Evolutionary conservation across 2,113 vertebrate species (phyloP), one percentile per base, ranked within the genome.

Genomic region (Nannospalax galili): DNA sequence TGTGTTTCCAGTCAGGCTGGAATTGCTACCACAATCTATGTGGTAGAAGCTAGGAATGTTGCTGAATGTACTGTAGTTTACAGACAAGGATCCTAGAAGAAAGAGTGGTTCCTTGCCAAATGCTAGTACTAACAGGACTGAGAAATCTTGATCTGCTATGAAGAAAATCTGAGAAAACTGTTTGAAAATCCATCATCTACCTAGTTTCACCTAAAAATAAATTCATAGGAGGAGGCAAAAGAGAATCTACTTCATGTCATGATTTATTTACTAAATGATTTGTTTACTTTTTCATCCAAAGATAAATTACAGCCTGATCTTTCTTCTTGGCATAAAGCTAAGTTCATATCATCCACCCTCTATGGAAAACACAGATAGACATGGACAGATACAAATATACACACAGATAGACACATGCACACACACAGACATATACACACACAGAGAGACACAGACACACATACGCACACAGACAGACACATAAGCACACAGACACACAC

Each of bases 231-330:
- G 1, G 28, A 82, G 22, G 32, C 6, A 75, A 96, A 94, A 3
- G 4, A 77, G 60, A 90, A 74, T 80, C 48, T 86, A 69, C 26
- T 32, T 84, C 84, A 84, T 90, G 42, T 67, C 35, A 73, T 26
- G 35, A 84, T 91, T 89, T 75, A 79, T 64, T 82, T 89, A 65
- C 7, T 58, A 87, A 95, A 56, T 19, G 48, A 52, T 52, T 52
- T 1, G 32, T 84, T 96, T 28, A 69, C 60, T 70, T 30, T 89
- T 69, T 65, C 4, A 26, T 84, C 3, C 40, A 48, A 74, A 96
- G 67, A 20, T 60, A 70, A 48, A 58, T 45, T n/a, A 67, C 16
- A 86, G 58, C 6, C 81, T 72, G 84, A 60, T 72, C 26, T 28
- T 48, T 72, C 14, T 79, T 26, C 6, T 30, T 32, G 58, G 78